Evolutionary conservation across 2,888 invertebrate genomes (phyloP), one percentile per base, ranked within the genome.

Genomic region (Synergus japonicus): DNA sequence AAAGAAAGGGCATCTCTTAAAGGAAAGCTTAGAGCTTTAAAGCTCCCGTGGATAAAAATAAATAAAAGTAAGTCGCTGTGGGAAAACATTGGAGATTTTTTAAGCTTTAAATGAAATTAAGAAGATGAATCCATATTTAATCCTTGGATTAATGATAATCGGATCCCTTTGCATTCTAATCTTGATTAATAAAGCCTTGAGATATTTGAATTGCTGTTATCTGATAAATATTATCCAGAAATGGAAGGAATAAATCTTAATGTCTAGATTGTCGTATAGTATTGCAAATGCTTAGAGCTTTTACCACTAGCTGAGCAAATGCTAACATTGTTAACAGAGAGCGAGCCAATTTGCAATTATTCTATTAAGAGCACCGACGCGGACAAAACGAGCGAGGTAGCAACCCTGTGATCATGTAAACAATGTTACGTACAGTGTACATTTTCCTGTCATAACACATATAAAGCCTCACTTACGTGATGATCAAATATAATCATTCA

Each of bases 111-210:
- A 87, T 87, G 85, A 83, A 87, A 87, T 87, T 86, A 84, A 85
- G 82, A 84, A 85, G 85, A 84, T 85, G 85, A 88, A 86, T 88
- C 85, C 84, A 80, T 81, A 79, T 81, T 85, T 85, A 87, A 88
- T 87, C 85, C 85, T 67, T 44, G 80, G 80, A 84, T 84, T 87
- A 85, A 87, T 87, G 86, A 84, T 84, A 86, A 88, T 83, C 83
- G 83, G 84, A 78, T 67, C 80, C 76, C 78, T 82, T 76, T 83
- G 81, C 80, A 81, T 66, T 58, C 79, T 83, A 86, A 85, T 85
- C 84, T 84, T 82, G 77, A 82, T 78, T 82, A 82, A 84, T 85
- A 85, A 86, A 81, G 84, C 69, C 82, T 46, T 76, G 76, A 73
- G 69, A 83, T 60, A 76, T 78, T 79, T 43, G 60, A 77, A 66